Evolutionary conservation across 2,888 invertebrate genomes (phyloP), one percentile per base, ranked within the genome.

Genomic region (Oligia latruncula): DNA sequence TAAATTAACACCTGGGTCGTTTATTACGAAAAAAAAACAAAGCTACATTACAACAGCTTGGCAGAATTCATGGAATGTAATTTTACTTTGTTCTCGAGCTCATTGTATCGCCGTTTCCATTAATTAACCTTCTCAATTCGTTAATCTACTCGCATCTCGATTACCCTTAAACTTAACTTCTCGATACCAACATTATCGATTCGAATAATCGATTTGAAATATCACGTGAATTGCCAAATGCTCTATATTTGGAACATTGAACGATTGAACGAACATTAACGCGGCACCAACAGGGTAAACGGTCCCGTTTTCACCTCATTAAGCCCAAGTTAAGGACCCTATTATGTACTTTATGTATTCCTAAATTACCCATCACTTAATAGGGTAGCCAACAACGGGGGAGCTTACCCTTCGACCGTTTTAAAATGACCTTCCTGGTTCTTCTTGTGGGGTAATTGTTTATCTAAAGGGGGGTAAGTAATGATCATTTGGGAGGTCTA

Each of bases 331-430:
- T 95, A 95, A 96, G 96, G 95, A 94, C 93, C 95, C 96, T 96
- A 96, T 97, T 97, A 96, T 96, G 95, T 96, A 97, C 96, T 97
- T 96, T 97, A 96, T 96, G 95, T 96, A 96, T 95, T 95, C 93
- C 96, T 96, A 96, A 97, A 97, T 97, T 97, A 96, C 96, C 96
- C 96, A 96, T 96, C 96, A 96, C 96, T 96, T 96, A 96, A 96
- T 95, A 95, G 95, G 95, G 95, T 94, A 93, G 91, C 93, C 90
- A 92, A 92, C 89, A 90, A 91, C 90, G 87, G 93, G 89, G 95
- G 95, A 93, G 95, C 90, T 93, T 93, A 92, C 94, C 95, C 94
- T 91, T 89, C 89, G 84, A 75, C 96, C 94, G 93, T 74, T 90
- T 72, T 91, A 90, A 81, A 70, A 79, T 91, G 95, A 91, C 84